phyloP scores from a whole-genome alignment of 2,888 invertebrate genomes.

The Lithosia quadra region DNA sequence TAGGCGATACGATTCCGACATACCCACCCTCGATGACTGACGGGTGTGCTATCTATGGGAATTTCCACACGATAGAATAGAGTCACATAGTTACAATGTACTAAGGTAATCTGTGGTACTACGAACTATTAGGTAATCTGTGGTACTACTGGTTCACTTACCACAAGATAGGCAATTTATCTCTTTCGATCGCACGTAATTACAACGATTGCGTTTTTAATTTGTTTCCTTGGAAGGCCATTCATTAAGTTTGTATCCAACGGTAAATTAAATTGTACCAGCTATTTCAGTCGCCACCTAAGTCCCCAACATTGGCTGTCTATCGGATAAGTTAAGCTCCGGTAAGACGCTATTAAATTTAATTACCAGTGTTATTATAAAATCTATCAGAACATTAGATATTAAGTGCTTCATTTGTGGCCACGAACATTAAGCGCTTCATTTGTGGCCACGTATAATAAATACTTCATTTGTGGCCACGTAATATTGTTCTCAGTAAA shows the following conservation, averaged over 20 bases:
- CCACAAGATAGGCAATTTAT: background rate
- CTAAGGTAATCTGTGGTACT: too few species aligned
- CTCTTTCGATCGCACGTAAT: background rate
- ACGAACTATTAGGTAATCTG: too few species aligned
- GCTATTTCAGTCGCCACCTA: background rate
- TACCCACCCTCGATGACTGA: too few species aligned
- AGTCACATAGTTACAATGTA: too few species aligned
- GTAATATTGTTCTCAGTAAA: too few species aligned
- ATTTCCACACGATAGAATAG: too few species aligned
- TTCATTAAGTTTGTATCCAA: background rate
- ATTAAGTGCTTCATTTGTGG: background rate
- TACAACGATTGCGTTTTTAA: background rate
- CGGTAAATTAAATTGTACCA: background rate
- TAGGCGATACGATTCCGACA: too few species aligned
- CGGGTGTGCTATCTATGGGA: too few species aligned
- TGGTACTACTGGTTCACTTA: background rate
- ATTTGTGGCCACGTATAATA: too few species aligned
- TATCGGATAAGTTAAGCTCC: background rate
- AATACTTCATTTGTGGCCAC: too few species aligned
- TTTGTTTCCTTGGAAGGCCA: background rate
- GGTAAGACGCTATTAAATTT: too few species aligned
- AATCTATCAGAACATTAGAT: background rate
- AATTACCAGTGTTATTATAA: too few species aligned
- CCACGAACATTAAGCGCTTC: background rate
- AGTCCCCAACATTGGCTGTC: background rate